Percentiles rank a stretch among this genome's conserved stretches.
Evolutionary conservation across 2,888 invertebrate species (phyloP).

Genomic region (Catocala fraxini): DNA sequence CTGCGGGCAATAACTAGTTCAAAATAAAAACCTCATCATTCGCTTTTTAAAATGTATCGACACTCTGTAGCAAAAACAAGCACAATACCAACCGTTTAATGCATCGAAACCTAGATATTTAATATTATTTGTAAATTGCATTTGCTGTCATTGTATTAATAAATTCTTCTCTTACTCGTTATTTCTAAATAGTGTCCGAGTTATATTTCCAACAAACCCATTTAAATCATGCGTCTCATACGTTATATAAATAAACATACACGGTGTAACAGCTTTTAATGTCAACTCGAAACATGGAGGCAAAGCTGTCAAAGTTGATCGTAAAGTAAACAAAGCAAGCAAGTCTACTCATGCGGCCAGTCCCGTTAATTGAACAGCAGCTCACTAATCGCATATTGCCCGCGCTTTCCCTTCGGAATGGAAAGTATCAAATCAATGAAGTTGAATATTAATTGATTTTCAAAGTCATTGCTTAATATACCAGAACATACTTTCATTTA

Average conservation of each 20-base stretch:
- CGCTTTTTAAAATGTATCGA: too few species aligned
- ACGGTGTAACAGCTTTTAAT: constrained; percentile 11
- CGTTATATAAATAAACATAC: constrained; percentile 1
- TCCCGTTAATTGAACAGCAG: constrained; percentile 78
- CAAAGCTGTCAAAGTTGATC: constrained; percentile 34
- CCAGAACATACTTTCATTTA: constrained; percentile 24
- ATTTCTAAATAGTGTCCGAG: neutral
- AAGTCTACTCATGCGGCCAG: constrained; percentile 55
- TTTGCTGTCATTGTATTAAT: too few species aligned
- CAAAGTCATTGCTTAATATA: constrained; percentile 49
- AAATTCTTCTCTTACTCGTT: too few species aligned
- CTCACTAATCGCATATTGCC: constrained; percentile 76
- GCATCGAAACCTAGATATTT: too few species aligned
- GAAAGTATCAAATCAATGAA: constrained; percentile 72
- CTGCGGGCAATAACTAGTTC: too few species aligned
- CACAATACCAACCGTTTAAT: too few species aligned
- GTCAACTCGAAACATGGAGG: constrained; percentile 11
- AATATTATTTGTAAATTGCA: too few species aligned
- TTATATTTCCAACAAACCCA: constrained; percentile 10
- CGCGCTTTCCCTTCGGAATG: constrained; percentile 82
- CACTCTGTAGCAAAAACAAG: too few species aligned
- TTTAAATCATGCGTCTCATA: constrained; percentile 10
- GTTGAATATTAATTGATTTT: constrained; percentile 49
- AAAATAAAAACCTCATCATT: too few species aligned
- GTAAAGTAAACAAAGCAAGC: constrained; percentile 38